Conservation (phyloP, 2,888 invertebrate genomes). For the Antitype chi region DNA sequence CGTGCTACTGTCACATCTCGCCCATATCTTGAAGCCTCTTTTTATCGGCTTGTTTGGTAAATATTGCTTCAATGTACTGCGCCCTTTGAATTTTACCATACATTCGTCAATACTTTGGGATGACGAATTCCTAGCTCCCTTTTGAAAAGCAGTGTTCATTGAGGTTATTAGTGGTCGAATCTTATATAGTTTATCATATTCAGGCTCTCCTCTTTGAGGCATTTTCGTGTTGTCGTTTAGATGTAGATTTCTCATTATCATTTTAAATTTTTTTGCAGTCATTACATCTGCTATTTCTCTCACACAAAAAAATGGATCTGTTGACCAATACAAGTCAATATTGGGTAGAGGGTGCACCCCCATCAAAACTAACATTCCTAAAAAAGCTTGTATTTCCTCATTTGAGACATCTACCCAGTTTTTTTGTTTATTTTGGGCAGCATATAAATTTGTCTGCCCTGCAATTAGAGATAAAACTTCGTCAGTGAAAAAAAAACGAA, state of each 20-base stretch:
- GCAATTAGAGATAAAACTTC: background rate
- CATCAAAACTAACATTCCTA: constrained; percentile 1
- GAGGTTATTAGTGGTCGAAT: background rate
- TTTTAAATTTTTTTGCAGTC: background rate
- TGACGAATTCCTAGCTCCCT: constrained; percentile 5
- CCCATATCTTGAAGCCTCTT: constrained; percentile 38
- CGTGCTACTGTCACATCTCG: constrained; percentile 22
- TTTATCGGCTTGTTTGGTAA: constrained; percentile 39
- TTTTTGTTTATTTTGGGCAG: no score
- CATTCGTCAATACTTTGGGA: constrained; percentile 12
- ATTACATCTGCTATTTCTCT: background rate
- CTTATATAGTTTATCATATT: constrained; percentile 18
- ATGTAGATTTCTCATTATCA: constrained; percentile 2
- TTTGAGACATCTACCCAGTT: constrained; percentile 2
- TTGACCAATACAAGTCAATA: constrained; percentile 19
- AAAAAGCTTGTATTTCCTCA: background rate
- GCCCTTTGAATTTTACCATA: constrained; percentile 14
- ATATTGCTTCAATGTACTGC: constrained; percentile 30
- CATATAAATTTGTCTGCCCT: constrained; percentile 1
- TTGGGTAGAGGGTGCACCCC: constrained; percentile 18
- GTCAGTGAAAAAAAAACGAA: background rate
- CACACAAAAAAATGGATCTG: constrained; percentile 24
- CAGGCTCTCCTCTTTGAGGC: background rate
- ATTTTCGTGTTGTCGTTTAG: constrained; percentile 8
- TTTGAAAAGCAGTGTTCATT: constrained; percentile 18